Evolutionary conservation across 37 sponge, comb jelly and placozoan genomes (phyloP).

Genomic region (Diacarnus erythraeanus): DNA sequence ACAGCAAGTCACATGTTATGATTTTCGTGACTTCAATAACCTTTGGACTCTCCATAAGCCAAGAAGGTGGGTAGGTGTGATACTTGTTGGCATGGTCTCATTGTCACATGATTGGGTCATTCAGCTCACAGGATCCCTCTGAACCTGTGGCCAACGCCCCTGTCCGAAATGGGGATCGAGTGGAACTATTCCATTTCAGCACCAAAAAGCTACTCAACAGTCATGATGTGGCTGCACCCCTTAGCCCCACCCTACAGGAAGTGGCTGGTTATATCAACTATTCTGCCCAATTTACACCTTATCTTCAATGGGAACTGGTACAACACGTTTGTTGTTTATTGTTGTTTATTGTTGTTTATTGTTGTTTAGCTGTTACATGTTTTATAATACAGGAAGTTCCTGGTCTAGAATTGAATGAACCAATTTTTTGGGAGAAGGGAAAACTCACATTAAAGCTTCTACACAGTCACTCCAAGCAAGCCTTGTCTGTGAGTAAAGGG

Average conservation of each 20-base stretch:
- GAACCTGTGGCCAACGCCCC: constrained; percentile 16
- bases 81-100: constrained; percentile 38
- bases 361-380: neutral
- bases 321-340: neutral
- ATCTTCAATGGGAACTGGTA: constrained; percentile 70
- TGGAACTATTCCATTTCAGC: constrained; percentile 63
- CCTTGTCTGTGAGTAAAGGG: constrained; percentile 47
- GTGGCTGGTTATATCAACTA: constrained; percentile 87
- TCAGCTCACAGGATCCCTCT: constrained; percentile 29
- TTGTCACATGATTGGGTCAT: neutral
- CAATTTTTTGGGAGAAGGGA: constrained; percentile 57
- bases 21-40: constrained; percentile 75
- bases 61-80: constrained; percentile 15
- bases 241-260: constrained; percentile 76
- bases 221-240: constrained; percentile 87
- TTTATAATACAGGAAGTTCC: constrained; percentile 31
- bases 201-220: constrained; percentile 72
- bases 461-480: constrained; percentile 58
- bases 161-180: constrained; percentile 59
- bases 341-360: neutral
- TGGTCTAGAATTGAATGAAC: constrained; percentile 19
- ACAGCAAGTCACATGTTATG: constrained; percentile 90
- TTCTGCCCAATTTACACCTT: constrained; percentile 67
- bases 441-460: constrained; percentile 45
- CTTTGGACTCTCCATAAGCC: constrained; percentile 67